phyloP scores from a whole-genome alignment of 2,888 invertebrate genomes.

The Margaritifera margaritifera region DNA sequence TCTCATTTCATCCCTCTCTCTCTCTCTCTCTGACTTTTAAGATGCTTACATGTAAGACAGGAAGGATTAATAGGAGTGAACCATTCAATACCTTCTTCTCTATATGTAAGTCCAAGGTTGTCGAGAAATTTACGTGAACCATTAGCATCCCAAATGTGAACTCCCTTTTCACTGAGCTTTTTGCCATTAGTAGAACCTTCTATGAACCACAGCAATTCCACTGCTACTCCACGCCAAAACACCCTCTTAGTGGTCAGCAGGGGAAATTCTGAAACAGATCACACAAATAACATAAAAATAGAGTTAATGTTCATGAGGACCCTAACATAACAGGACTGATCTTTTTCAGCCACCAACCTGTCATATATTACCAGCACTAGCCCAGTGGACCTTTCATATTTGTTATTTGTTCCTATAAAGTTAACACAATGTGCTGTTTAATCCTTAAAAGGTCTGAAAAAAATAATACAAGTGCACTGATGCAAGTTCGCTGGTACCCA shows the following conservation, averaged over 20 bases:
- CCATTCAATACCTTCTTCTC: slow-evolving; percentile 82
- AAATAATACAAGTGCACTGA: too few relatives aligned
- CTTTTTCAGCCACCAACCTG: too few relatives aligned
- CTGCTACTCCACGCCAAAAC: slow-evolving; percentile 91
- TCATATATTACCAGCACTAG: too few relatives aligned
- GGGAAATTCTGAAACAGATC: slow-evolving; percentile 78
- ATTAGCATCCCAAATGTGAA: slow-evolving; percentile 98
- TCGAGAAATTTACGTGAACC: slow-evolving; percentile 92
- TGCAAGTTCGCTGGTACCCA: too few relatives aligned
- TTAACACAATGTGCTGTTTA: too few relatives aligned
- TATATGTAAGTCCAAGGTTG: slow-evolving; percentile 84
- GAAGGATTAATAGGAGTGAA: not conserved
- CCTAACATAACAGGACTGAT: not conserved
- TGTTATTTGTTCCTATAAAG: too few relatives aligned
- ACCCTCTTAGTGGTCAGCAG: slow-evolving; percentile 95
- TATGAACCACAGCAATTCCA: slow-evolving; percentile 96
- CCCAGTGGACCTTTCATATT: too few relatives aligned
- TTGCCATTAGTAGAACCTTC: slow-evolving; percentile 91
- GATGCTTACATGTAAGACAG: too few relatives aligned
- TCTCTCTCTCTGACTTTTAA: too few relatives aligned
- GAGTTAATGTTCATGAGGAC: too few relatives aligned
- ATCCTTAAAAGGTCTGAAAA: too few relatives aligned
- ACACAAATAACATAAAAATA: not conserved
- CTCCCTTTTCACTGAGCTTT: slow-evolving; percentile 83
- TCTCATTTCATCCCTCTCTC: too few relatives aligned